phyloP scores from a whole-genome alignment of 1,140 invertebrate genomes.

The Pseudomyrmex dendroicus region DNA sequence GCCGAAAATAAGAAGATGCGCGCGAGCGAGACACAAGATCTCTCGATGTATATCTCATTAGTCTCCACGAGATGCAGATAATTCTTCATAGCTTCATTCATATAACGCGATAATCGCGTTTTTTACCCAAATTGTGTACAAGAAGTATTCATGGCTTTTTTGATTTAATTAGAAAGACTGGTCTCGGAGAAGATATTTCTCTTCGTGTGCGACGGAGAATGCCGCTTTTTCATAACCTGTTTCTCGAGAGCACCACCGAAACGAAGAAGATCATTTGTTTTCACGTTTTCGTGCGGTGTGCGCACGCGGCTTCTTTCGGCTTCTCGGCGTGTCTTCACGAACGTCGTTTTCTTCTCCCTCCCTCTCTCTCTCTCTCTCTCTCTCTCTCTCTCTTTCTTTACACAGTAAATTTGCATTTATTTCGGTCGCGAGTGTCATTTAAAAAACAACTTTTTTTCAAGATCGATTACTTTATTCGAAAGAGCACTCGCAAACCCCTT shows the following conservation, averaged over 20 bases:
- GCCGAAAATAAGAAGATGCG: too few relatives aligned
- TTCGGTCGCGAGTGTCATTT: neutral
- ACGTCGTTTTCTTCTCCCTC: neutral
- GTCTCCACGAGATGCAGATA: too few relatives aligned
- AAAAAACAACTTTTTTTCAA: neutral
- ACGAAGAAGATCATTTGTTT: slow-evolving; percentile 57
- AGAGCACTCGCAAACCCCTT: too few relatives aligned
- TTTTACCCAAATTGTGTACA: slow-evolving; percentile 17
- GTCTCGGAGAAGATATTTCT: slow-evolving; percentile 19
- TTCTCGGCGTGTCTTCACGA: neutral
- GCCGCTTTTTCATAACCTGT: slow-evolving; percentile 46
- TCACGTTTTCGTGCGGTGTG: slow-evolving; percentile 20
- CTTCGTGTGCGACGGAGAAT: slow-evolving; percentile 27
- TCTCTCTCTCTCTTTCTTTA: neutral
- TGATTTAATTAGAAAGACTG: slow-evolving; percentile 54
- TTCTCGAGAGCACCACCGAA: slow-evolving; percentile 31
- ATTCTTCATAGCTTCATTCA: too few relatives aligned
- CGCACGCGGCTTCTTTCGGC: neutral
- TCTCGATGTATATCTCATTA: too few relatives aligned
- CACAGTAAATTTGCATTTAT: slow-evolving; percentile 5
- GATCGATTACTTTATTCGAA: neutral
- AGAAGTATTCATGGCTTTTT: slow-evolving; percentile 15
- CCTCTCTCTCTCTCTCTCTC: neutral
- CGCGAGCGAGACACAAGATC: too few relatives aligned
- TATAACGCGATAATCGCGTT: neutral